Evolutionary conservation across 1,140 invertebrate genomes (phyloP), one percentile per base, ranked within the genome.

Genomic region (Pogonomyrmex californicus): DNA sequence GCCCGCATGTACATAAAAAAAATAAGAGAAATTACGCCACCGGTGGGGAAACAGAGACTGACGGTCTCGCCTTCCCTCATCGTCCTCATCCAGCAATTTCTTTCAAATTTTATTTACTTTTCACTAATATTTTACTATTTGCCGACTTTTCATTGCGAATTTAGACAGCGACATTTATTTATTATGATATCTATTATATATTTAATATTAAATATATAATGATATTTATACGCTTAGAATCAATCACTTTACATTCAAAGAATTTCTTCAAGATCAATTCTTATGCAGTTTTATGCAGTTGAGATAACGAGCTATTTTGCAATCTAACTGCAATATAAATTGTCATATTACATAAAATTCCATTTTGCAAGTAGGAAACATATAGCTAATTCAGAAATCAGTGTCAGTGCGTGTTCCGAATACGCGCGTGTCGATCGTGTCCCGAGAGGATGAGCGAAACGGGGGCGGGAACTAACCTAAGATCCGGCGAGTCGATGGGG

Each of bases 401-500:
- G 2, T 10, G 7, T 17, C 4, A 30, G 51, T 14, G 38, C 65
- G 23, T 44, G 38, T 58, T 23, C 70, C 38, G 36, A n/a, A 7
- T n/a, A 68, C 36, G 44, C 44, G 49, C 51, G 51, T 38, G 62
- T 68, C n/a, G 47, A 49, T 60, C 12, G 12, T 82, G 12, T 82
- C 10, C 44, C 44, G 30, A 9, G 51, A 23, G 38, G 49, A 4
- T 49, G 78, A 36, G 0, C 5, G 41, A 38, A 23, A 70, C 44
- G 30, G 41, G 66, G 47, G 66, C 17, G 71, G 86, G 87, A 83
- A 86, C 76, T 75, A 85, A 90, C 62, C 76, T 63, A 88, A 91
- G 91, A 87, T 89, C 79, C 58, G 86, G 76, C 79, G 78, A 87
- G 77, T 83, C 83, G 92, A 92, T 92, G 86, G 73, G 86, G 58